Evolutionary conservation across 30 jellyfish, hydroid and myxozoan genomes (phyloP).

Genomic region (Sanderia malayensis): DNA sequence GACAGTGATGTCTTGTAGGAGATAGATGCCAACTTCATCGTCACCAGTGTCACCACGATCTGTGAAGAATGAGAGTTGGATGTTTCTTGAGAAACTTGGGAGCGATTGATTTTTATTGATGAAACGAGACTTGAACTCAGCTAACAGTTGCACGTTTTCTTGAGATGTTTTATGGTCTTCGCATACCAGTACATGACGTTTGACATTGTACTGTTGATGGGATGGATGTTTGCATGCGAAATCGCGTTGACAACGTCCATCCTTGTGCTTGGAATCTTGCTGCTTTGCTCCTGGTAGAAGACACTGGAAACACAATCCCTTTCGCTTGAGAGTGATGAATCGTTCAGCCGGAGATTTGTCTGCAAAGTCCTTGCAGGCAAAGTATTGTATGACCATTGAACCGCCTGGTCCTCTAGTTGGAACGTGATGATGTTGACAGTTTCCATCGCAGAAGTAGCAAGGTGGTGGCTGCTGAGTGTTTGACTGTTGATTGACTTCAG

Average conservation of each 20-base stretch:
- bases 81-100: slow-evolving; percentile 1
- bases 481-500: not conserved
- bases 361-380: slow-evolving; percentile 12
- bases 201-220: not conserved
- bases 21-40: slow-evolving; percentile 2
- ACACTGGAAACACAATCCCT: slow-evolving; percentile 34
- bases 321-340: slow-evolving; percentile 3
- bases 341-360: slow-evolving; percentile 11
- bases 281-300: slow-evolving; percentile 9
- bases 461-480: no score
- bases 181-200: slow-evolving; percentile 26
- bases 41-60: not conserved
- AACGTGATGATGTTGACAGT: slow-evolving; percentile 2
- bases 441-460: slow-evolving; percentile 18
- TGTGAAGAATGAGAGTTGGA: not conserved
- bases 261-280: slow-evolving; percentile 4
- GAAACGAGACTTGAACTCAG: not conserved
- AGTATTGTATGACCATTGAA: not conserved
- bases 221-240: slow-evolving; percentile 14
- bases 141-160: slow-evolving; percentile 6
- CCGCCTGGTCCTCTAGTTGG: slow-evolving; percentile 29
- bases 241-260: slow-evolving; percentile 15
- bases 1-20: slow-evolving; percentile 16
- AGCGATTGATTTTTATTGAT: slow-evolving; percentile 4
- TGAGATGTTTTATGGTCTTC: slow-evolving; percentile 10